phyloP scores from a whole-genome alignment of 1,140 invertebrate genomes.

The Homalodisca vitripennis region DNA sequence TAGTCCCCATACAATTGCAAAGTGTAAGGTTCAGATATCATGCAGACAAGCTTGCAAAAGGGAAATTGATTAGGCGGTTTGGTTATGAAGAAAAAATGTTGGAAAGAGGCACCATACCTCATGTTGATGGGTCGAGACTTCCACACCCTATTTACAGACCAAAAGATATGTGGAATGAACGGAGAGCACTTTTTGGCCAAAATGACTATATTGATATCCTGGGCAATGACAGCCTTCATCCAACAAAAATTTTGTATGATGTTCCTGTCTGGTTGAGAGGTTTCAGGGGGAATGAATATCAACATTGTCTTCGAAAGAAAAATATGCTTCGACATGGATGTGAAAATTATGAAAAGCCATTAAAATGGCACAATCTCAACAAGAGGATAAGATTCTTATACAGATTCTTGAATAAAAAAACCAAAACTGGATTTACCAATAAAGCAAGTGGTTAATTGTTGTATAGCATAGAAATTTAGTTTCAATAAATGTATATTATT shows the following conservation, averaged over 20 bases:
- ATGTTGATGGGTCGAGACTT: conserved; percentile 51
- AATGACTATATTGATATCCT: conserved; percentile 97
- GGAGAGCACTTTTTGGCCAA: conserved; percentile 84
- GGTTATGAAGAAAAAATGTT: conserved; percentile 69
- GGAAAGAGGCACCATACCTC: conserved; percentile 66
- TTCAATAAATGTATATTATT: not conserved
- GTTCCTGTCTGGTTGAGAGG: conserved; percentile 86
- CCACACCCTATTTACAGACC: conserved; percentile 71
- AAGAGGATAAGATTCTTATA: conserved; percentile 74
- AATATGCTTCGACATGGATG: conserved; percentile 60
- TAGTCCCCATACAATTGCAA: conserved; percentile 33
- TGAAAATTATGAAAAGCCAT: conserved; percentile 62
- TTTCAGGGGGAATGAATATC: conserved; percentile 83
- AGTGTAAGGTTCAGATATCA: conserved; percentile 61
- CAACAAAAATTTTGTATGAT: conserved; percentile 76
- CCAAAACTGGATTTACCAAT: conserved; percentile 57
- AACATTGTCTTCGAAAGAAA: conserved; percentile 72
- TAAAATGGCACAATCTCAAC: conserved; percentile 71
- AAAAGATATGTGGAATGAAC: conserved; percentile 69
- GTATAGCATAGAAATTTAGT: not conserved
- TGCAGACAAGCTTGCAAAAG: conserved; percentile 61
- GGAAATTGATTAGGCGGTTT: conserved; percentile 61
- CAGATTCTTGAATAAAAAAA: conserved; percentile 74
- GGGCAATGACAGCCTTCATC: conserved; percentile 77
- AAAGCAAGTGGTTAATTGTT: conserved; percentile 3